Conservation (phyloP, 1,140 invertebrate genomes). For the Cepaea nemoralis region DNA sequence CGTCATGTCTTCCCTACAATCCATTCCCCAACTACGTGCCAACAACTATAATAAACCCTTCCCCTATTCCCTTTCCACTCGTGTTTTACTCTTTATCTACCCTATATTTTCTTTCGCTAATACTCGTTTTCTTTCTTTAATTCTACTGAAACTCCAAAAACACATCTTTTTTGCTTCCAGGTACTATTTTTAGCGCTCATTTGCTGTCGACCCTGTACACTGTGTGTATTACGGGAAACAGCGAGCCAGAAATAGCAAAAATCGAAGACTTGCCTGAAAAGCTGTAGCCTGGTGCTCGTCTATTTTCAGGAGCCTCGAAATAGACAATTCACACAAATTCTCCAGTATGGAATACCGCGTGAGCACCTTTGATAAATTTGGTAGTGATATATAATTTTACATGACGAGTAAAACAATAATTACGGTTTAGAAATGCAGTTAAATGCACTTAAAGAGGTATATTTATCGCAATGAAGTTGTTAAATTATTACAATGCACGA, state of each 20-base stretch:
- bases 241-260: conserved; percentile 21
- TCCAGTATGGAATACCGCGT: conserved; percentile 2
- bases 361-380: too few species aligned
- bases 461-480: too few species aligned
- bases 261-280: conserved; percentile 20
- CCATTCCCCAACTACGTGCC: too few species aligned
- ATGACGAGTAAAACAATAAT: too few species aligned
- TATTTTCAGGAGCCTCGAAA: conserved; percentile 11
- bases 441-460: too few species aligned
- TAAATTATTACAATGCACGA: too few species aligned
- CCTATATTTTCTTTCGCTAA: background rate
- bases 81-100: background rate
- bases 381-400: too few species aligned
- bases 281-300: background rate
- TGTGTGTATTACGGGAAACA: conserved; percentile 25
- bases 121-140: background rate
- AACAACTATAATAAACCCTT: too few species aligned
- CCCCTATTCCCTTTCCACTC: background rate
- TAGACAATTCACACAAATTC: conserved; percentile 22
- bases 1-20: too few species aligned
- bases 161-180: conserved; percentile 3
- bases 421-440: too few species aligned
- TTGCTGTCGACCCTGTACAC: conserved; percentile 14
- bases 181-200: conserved; percentile 17
- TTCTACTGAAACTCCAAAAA: background rate